phyloP scores from a whole-genome alignment of 2,888 invertebrate genomes.

The Drosophila fulvimacula region DNA sequence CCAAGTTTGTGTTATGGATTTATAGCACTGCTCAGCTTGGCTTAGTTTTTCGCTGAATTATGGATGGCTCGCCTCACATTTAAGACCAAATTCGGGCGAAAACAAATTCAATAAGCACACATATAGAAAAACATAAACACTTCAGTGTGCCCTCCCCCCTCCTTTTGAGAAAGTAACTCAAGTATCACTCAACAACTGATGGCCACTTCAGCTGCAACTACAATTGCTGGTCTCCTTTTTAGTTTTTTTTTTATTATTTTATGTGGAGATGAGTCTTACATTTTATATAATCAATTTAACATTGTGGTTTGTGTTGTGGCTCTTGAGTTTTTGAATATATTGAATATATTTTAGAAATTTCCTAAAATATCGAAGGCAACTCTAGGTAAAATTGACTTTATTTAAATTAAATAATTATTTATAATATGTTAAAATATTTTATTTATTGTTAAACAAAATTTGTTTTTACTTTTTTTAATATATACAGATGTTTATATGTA shows the following conservation, averaged over 20 bases:
- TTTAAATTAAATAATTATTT: no score
- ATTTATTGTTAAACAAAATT: no score
- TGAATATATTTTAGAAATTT: no score
- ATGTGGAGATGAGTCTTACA: background rate
- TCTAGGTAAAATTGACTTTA: no score
- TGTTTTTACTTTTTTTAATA: no score
- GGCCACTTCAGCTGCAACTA: slow-evolving; percentile 16
- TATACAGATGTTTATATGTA: no score
- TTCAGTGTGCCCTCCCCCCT: background rate
- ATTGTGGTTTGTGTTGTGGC: background rate
- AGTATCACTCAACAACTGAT: slow-evolving; percentile 8
- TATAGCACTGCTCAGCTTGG: slow-evolving; percentile 47
- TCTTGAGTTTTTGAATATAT: no score
- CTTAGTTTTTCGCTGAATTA: slow-evolving; percentile 33
- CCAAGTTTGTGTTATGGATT: slow-evolving; percentile 68
- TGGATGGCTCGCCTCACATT: slow-evolving; percentile 29
- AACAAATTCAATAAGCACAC: slow-evolving; percentile 18
- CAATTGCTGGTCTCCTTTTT: background rate
- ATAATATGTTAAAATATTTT: no score
- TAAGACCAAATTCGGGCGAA: background rate
- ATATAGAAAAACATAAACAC: slow-evolving; percentile 14
- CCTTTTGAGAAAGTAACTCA: slow-evolving; percentile 2
- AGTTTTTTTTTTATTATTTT: background rate
- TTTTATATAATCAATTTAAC: background rate
- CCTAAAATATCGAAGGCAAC: no score